phyloP scores from a whole-genome alignment of 2,888 invertebrate genomes.

The Bugula neritina region DNA sequence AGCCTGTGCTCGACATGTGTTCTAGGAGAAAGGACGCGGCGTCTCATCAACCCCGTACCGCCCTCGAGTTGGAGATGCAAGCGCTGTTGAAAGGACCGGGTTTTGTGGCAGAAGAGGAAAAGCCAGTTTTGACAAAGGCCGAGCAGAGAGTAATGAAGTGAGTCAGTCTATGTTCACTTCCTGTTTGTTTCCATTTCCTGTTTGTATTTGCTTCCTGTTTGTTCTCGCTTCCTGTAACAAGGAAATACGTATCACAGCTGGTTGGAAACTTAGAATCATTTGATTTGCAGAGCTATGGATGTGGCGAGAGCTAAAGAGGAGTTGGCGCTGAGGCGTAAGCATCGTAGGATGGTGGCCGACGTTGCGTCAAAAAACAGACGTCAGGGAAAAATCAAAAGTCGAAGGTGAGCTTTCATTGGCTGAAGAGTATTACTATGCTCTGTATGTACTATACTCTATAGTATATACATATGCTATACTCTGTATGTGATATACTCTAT shows the following conservation, averaged over 20 bases:
- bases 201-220: too few relatives aligned
- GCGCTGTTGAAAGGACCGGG: constrained; percentile 15
- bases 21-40: constrained; percentile 13
- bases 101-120: not conserved
- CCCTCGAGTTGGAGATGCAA: constrained; percentile 19
- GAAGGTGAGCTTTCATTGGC: too few relatives aligned
- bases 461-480: too few relatives aligned
- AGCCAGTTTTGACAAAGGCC: not conserved
- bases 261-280: too few relatives aligned
- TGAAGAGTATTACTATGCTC: too few relatives aligned
- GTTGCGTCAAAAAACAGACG: not conserved
- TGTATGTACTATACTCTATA: too few relatives aligned
- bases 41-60: constrained; percentile 17
- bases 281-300: not conserved
- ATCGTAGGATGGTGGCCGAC: constrained; percentile 16
- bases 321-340: constrained; percentile 13
- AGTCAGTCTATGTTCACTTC: not conserved
- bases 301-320: constrained; percentile 1
- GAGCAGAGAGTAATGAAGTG: not conserved
- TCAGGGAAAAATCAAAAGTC: constrained; percentile 23
- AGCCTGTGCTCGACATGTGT: too few relatives aligned
- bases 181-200: too few relatives aligned
- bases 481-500: too few relatives aligned
- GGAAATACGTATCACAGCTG: too few relatives aligned
- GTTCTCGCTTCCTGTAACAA: too few relatives aligned